Base-by-base conservation (phyloP, 2,797 vertebrate species). In the Sciaenops ocellatus region DNA sequence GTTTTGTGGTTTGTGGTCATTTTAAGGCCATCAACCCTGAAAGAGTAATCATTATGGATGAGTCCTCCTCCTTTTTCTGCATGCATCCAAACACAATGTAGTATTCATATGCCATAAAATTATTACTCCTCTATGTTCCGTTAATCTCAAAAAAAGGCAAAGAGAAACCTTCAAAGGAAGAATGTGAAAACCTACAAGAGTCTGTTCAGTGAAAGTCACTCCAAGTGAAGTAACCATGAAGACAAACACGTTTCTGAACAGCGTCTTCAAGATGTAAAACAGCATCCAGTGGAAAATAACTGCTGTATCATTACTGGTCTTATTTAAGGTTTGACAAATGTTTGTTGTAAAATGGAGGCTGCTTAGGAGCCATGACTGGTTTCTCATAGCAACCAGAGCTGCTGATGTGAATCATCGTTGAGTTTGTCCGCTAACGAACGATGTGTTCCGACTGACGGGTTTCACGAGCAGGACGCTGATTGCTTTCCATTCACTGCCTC, bases 341-440 rank as follows among this genome's bases (percentile, higher is more conserved):
- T 34, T 26, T 4, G 5, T 20, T 47, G 22, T 55, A 17, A 65
- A 61, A 54, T 22, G 13, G n/a, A 22, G 15, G 44, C 16, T 59
- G 46, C 52, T 15, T n/a, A n/a, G 41, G 42, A 76, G 17, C 47
- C 1, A 7, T 15, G 48, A 17, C 15, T 22, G 42, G 60, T 83
- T 75, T 57, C 38, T n/a, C 16, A 1, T 18, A 66, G 69, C 79
- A 76, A 57, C 63, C 9, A 3, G 52, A 61, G 17, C 28, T 9
- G 28, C 57, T 64, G 70, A 48, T 46, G 26, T 0, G 15, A 11
- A 16, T 56, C 67, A 11, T 17, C 8, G 4, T 38, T 13, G 6
- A 46, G 46, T 24, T 38, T 26, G 26, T 46, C 15, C 3, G 3
- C 13, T 48, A 30, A 56, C 17, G 6, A 66, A 15, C 13, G 0